phyloP scores from a whole-genome alignment of 2,797 vertebrate species.

The Phoebastria nigripes region DNA sequence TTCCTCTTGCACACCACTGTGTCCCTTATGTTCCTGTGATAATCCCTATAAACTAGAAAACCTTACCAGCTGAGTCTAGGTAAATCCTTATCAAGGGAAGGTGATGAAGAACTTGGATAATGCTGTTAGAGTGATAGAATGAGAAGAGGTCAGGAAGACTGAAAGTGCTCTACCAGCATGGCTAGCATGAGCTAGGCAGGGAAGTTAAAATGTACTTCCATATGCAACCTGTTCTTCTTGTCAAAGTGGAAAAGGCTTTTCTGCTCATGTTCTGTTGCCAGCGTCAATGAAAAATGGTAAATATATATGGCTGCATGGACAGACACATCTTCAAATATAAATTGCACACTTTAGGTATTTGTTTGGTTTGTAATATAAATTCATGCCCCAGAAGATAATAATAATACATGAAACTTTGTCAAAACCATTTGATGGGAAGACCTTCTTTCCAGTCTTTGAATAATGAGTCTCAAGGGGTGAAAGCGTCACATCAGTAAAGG shows the following conservation, averaged over 20 bases:
- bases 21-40: not conserved
- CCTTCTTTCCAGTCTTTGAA: constrained; percentile 52
- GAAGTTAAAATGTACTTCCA: not conserved
- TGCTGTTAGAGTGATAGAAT: not conserved
- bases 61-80: not conserved
- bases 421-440: constrained; percentile 60
- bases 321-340: not conserved
- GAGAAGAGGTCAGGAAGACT: not conserved
- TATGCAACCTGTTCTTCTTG: not conserved
- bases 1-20: not conserved
- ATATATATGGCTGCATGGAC: not conserved
- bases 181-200: not conserved
- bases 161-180: not conserved
- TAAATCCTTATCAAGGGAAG: not conserved
- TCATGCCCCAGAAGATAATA: constrained; percentile 42
- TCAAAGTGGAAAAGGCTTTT: not conserved
- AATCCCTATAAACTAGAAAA: not conserved
- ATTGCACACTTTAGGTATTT: not conserved
- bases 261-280: not conserved
- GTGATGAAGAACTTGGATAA: not conserved
- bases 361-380: constrained; percentile 57
- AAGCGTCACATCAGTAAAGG: constrained; percentile 3
- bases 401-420: constrained; percentile 47
- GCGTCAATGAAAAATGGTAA: not conserved
- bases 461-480: constrained; percentile 53